phyloP scores from a whole-genome alignment of 2,113 vertebrate genomes.

The Tyto alba region DNA sequence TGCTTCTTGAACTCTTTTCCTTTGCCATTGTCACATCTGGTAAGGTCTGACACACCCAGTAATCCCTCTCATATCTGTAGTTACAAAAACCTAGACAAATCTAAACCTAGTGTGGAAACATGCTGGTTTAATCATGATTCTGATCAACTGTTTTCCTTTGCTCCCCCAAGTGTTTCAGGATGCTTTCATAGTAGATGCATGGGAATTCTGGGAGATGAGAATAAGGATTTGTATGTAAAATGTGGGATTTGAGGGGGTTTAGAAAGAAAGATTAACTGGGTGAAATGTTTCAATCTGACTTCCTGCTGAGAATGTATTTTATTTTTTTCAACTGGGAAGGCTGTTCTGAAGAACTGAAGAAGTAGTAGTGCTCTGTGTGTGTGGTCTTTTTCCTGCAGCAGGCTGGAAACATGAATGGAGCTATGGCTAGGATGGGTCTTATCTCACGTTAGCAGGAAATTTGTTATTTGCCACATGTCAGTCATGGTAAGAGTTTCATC shows the following conservation, averaged over 20 bases:
- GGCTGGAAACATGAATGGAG: background rate
- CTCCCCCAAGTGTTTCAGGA: background rate
- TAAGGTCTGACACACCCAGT: background rate
- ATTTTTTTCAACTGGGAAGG: background rate
- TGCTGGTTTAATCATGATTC: background rate
- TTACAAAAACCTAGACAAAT: background rate
- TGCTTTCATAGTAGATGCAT: background rate
- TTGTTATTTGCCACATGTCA: background rate
- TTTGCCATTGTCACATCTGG: background rate
- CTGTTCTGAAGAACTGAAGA: background rate
- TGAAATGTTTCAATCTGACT: background rate
- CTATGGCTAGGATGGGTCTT: background rate
- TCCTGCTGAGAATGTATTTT: background rate
- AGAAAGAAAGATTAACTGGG: background rate
- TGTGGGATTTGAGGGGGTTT: background rate
- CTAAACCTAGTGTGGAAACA: background rate
- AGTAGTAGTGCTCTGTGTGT: background rate
- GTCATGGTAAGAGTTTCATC: background rate
- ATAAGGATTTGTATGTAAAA: background rate
- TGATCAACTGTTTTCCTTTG: background rate
- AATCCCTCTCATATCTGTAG: background rate
- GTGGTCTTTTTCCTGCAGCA: background rate
- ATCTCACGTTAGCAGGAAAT: background rate
- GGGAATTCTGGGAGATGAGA: background rate
- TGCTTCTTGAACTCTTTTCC: background rate